A percentile compares a stretch with the other conserved stretches of the same genome.
Conservation (phyloP, 2,797 vertebrate genomes). For the Falco novaeseelandiae region DNA sequence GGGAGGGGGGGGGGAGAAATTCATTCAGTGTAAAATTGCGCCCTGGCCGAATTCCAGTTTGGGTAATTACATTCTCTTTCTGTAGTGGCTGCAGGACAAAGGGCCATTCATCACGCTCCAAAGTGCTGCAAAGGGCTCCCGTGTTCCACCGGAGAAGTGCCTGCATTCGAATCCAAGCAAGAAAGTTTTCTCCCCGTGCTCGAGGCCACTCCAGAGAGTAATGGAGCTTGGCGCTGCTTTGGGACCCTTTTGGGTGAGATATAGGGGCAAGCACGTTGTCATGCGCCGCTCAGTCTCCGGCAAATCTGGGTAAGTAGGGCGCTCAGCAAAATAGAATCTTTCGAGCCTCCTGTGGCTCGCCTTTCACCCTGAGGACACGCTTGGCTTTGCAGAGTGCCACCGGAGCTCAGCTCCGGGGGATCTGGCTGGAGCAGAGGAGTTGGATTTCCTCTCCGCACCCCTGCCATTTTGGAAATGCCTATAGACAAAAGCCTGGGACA, state of each 20-base stretch:
- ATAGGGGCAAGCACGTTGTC: neutral
- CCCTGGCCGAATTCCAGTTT: slow-evolving; percentile 60
- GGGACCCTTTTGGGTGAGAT: slow-evolving; percentile 51
- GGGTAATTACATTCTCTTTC: slow-evolving; percentile 61
- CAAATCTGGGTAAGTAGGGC: slow-evolving; percentile 48
- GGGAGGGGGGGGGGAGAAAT: neutral
- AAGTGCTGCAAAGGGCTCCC: slow-evolving; percentile 60
- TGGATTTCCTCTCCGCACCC: neutral
- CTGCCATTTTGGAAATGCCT: neutral
- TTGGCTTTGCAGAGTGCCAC: neutral
- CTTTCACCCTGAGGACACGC: neutral
- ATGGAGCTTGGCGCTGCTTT: slow-evolving; percentile 20
- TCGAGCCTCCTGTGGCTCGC: neutral
- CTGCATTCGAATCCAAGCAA: neutral
- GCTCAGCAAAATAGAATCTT: neutral
- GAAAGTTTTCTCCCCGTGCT: slow-evolving; percentile 19
- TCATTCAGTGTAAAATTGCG: slow-evolving; percentile 52
- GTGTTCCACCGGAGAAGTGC: neutral
- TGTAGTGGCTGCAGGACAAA: slow-evolving; percentile 62
- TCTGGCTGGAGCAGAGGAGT: neutral
- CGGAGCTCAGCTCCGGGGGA: neutral
- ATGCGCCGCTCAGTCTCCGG: neutral
- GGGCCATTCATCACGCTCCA: slow-evolving; percentile 58
- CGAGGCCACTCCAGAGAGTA: neutral
- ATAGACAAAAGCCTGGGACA: neutral